A percentile compares a stretch with the other conserved stretches of the same genome.
Evolutionary conservation across 2,113 vertebrate species (phyloP).

Genomic region (Brachionichthys hirsutus): DNA sequence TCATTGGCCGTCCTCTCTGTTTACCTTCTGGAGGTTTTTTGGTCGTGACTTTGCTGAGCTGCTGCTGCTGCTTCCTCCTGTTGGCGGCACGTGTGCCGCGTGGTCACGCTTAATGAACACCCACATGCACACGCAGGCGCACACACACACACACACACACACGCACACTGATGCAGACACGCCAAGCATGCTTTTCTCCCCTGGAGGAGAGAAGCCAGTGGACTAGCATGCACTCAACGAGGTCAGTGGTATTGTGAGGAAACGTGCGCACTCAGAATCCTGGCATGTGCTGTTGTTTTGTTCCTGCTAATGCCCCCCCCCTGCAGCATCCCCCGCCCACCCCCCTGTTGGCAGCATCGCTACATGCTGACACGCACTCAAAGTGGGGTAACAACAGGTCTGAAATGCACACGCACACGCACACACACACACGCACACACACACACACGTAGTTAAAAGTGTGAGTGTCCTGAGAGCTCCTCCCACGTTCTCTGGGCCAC

Average conservation of each 20-base stretch:
- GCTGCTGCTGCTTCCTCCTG: slow-evolving; percentile 60
- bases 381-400: slow-evolving; percentile 55
- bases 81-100: slow-evolving; percentile 48
- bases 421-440: not conserved
- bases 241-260: slow-evolving; percentile 52
- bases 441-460: slow-evolving; percentile 12
- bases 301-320: slow-evolving; percentile 47
- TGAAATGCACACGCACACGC: slow-evolving; percentile 3
- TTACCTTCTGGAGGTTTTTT: slow-evolving; percentile 45
- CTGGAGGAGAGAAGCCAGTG: slow-evolving; percentile 17
- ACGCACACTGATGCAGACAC: slow-evolving; percentile 4
- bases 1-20: not conserved
- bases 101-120: slow-evolving; percentile 41
- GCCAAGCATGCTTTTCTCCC: not conserved
- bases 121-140: slow-evolving; percentile 1
- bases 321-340: not conserved
- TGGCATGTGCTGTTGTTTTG: slow-evolving; percentile 57
- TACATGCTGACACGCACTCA: slow-evolving; percentile 39
- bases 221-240: slow-evolving; percentile 43
- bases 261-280: slow-evolving; percentile 26
- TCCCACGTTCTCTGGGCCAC: not conserved
- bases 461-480: slow-evolving; percentile 44
- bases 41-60: slow-evolving; percentile 32
- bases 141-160: slow-evolving; percentile 6
- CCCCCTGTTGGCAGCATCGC: slow-evolving; percentile 33